Evolutionary conservation across 2,888 invertebrate genomes (phyloP).

Genomic region (Noctua janthe): DNA sequence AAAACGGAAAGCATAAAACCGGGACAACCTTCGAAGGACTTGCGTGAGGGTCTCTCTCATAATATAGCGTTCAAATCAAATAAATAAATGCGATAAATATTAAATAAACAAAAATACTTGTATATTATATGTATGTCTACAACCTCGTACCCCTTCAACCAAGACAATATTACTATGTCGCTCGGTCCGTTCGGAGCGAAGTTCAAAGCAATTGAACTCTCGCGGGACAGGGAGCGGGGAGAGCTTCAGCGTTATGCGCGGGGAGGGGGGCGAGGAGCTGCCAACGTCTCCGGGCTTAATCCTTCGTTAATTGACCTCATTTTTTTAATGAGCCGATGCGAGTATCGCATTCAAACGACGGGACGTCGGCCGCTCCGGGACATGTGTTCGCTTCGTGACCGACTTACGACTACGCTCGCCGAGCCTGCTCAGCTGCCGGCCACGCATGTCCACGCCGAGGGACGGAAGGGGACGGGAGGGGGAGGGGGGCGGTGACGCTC

Average conservation of each 20-base stretch:
- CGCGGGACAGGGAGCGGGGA: conserved; percentile 71
- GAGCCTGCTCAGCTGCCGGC: conserved; percentile 54
- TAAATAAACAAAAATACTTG: conserved; percentile 86
- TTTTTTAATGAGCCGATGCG: conserved; percentile 82
- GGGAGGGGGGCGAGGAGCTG: conserved; percentile 69
- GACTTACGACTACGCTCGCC: conserved; percentile 61
- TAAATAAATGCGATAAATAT: conserved; percentile 90
- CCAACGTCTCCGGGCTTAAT: conserved; percentile 85
- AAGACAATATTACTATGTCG: conserved; percentile 87
- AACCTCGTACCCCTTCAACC: conserved; percentile 90
- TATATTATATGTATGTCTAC: conserved; percentile 81
- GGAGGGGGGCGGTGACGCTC: conserved; percentile 62
- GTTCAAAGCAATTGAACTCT: conserved; percentile 88
- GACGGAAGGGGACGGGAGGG: conserved; percentile 56
- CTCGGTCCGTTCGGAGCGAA: conserved; percentile 77
- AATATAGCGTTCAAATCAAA: conserved; percentile 86
- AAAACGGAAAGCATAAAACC: conserved; percentile 90
- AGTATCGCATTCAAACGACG: conserved; percentile 72
- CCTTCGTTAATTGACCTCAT: conserved; percentile 88
- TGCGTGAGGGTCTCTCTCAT: conserved; percentile 81
- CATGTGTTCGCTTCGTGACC: conserved; percentile 74
- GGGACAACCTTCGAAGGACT: conserved; percentile 91
- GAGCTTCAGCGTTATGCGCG: conserved; percentile 58
- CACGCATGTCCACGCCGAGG: conserved; percentile 42
- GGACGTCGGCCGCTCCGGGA: conserved; percentile 80